Percentiles rank a stretch among this genome's conserved stretches.
Conservation (phyloP, 2,113 vertebrate species). For the Columba janthina region DNA sequence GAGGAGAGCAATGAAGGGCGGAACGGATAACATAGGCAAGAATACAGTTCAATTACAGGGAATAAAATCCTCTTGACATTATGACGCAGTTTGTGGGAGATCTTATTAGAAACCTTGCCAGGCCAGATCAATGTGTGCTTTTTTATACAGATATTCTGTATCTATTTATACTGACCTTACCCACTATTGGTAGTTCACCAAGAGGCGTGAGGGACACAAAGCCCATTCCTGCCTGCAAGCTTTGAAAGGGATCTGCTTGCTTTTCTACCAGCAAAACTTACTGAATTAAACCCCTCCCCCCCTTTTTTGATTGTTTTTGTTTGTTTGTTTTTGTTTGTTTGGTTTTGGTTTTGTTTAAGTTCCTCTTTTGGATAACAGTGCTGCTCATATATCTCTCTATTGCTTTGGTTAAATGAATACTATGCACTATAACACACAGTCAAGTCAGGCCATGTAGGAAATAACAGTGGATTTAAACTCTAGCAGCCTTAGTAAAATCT, state of each 20-base stretch:
- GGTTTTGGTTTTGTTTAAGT: background rate
- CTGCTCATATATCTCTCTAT: background rate
- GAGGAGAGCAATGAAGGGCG: constrained; percentile 36
- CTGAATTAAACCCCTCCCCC: background rate
- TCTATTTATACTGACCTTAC: constrained; percentile 39
- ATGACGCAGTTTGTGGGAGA: constrained; percentile 61
- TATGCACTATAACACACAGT: background rate
- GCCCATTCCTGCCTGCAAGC: background rate
- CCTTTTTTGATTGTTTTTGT: too few relatives aligned
- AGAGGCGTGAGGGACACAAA: background rate
- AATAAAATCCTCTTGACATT: constrained; percentile 42
- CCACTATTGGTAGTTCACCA: background rate
- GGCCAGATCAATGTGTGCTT: background rate
- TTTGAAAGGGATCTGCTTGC: background rate
- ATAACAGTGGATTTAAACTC: constrained; percentile 43
- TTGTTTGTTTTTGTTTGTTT: too few relatives aligned
- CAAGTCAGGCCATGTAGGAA: background rate
- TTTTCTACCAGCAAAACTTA: background rate
- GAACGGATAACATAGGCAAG: background rate
- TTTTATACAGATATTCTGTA: background rate
- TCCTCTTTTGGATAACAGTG: background rate
- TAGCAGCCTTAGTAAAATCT: constrained; percentile 5
- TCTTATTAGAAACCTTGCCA: constrained; percentile 23
- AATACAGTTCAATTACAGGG: constrained; percentile 52
- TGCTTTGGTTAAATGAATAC: background rate